These are phyloP conservation scores for Triplophysa tibetana DNA, from an alignment of 2,113 vertebrate genomes.

Conservation along the genomic window DNA sequence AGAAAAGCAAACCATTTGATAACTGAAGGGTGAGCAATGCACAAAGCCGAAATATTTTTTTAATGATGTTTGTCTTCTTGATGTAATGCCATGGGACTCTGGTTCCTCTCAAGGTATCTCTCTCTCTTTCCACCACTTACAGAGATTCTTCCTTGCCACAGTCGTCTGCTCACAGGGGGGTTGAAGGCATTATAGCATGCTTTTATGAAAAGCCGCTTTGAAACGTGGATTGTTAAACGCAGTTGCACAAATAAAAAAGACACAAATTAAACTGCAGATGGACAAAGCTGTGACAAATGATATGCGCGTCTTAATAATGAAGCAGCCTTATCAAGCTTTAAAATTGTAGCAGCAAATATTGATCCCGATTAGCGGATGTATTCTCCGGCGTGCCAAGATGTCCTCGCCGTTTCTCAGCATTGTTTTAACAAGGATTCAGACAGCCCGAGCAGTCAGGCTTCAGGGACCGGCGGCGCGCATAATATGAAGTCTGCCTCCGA, in stretches of 20 bases:
- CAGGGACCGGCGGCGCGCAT: slow-evolving; percentile 46
- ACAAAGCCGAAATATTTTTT: too few species aligned
- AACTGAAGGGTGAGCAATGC: too few species aligned
- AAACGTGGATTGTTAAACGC: too few species aligned
- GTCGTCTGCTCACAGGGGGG: too few species aligned
- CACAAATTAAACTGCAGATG: background rate
- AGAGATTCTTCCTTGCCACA: too few species aligned
- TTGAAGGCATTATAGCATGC: too few species aligned
- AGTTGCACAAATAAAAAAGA: too few species aligned
- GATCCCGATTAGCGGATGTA: slow-evolving; percentile 27
- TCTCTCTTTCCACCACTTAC: too few species aligned
- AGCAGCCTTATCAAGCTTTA: slow-evolving; percentile 20
- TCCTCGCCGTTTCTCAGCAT: slow-evolving; percentile 35
- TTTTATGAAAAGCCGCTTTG: background rate
- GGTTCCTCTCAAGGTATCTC: too few species aligned
- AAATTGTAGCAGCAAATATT: slow-evolving; percentile 46
- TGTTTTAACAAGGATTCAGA: slow-evolving; percentile 49
- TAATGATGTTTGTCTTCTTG: too few species aligned
- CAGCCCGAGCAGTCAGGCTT: slow-evolving; percentile 29
- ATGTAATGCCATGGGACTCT: too few species aligned
- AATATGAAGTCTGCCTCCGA: slow-evolving; percentile 63
- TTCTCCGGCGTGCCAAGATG: slow-evolving; percentile 10
- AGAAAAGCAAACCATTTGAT: background rate
- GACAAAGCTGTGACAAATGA: background rate
- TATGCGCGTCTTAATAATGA: slow-evolving; percentile 26